These are phyloP conservation scores for Rhinoderma darwinii DNA, from an alignment of 2,113 vertebrate species.

Conservation along the genomic window DNA sequence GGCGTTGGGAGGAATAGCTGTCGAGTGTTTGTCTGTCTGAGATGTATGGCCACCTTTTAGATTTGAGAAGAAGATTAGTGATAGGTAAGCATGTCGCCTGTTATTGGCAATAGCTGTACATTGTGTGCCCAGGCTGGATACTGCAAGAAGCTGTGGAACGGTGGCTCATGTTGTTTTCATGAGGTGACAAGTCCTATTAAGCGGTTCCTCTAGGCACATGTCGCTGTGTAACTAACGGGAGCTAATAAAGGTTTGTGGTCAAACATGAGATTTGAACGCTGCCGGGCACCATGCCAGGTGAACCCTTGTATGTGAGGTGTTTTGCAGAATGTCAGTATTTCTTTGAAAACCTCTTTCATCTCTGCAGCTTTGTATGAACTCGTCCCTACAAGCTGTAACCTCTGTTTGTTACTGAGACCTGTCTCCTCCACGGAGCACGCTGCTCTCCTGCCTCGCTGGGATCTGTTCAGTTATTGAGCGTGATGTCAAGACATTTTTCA, in stretches of 20 bases:
- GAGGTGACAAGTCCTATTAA: background rate
- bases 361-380: conserved; percentile 23
- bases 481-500: background rate
- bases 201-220: background rate
- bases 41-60: no score
- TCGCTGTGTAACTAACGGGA: background rate
- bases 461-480: no score
- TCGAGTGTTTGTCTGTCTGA: no score
- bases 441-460: background rate
- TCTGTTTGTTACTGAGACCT: background rate
- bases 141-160: no score
- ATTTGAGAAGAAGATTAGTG: no score
- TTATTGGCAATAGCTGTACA: no score
- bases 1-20: no score
- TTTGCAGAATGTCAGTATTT: conserved; percentile 4
- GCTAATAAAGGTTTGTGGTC: conserved; percentile 36
- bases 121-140: no score
- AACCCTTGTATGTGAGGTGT: conserved; percentile 6
- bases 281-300: conserved; percentile 35
- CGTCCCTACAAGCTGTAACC: background rate
- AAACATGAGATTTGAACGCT: conserved; percentile 21
- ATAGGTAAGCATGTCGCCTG: no score
- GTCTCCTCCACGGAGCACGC: no score
- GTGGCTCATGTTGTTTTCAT: background rate
- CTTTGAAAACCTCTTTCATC: conserved; percentile 25